These are phyloP conservation scores for Chelonus insularis DNA, from an alignment of 1,140 invertebrate species.

Conservation along the genomic window DNA sequence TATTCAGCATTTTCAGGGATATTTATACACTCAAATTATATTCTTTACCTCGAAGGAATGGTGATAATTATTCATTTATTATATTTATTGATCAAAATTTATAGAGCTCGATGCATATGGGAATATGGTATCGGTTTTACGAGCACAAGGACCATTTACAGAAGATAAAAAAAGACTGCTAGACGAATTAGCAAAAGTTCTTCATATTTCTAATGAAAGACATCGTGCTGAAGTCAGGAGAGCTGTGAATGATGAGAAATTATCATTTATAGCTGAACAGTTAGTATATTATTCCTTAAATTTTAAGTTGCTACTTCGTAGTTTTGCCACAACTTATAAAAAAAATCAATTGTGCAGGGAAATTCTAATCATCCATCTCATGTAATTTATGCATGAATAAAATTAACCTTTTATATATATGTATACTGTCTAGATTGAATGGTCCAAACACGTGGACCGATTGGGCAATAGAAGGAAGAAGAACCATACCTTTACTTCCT, in stretches of 20 bases:
- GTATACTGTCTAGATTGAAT: slow-evolving; percentile 68
- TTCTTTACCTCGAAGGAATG: not conserved
- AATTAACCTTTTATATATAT: no score
- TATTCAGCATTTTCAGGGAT: not conserved
- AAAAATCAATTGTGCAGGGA: no score
- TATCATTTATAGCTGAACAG: slow-evolving; percentile 86
- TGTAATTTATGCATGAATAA: no score
- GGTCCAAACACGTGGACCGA: slow-evolving; percentile 79
- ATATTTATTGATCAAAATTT: slow-evolving; percentile 21
- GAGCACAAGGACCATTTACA: slow-evolving; percentile 86
- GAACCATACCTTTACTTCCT: slow-evolving; percentile 79
- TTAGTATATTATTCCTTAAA: slow-evolving; percentile 59
- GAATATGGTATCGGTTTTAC: slow-evolving; percentile 82
- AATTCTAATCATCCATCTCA: no score
- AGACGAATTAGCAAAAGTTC: slow-evolving; percentile 75
- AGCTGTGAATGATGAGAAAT: slow-evolving; percentile 87
- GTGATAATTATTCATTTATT: no score
- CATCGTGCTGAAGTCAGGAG: slow-evolving; percentile 87
- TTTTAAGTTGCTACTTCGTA: not conserved
- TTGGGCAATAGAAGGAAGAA: slow-evolving; percentile 84
- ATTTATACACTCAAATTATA: slow-evolving; percentile 11
- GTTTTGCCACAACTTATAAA: no score
- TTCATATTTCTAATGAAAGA: slow-evolving; percentile 86
- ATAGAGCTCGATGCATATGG: slow-evolving; percentile 90
- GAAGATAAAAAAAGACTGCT: slow-evolving; percentile 82